Evolutionary conservation across 2,797 vertebrate species (phyloP), one percentile per base, ranked within the genome.

Genomic region (Argentina silus): DNA sequence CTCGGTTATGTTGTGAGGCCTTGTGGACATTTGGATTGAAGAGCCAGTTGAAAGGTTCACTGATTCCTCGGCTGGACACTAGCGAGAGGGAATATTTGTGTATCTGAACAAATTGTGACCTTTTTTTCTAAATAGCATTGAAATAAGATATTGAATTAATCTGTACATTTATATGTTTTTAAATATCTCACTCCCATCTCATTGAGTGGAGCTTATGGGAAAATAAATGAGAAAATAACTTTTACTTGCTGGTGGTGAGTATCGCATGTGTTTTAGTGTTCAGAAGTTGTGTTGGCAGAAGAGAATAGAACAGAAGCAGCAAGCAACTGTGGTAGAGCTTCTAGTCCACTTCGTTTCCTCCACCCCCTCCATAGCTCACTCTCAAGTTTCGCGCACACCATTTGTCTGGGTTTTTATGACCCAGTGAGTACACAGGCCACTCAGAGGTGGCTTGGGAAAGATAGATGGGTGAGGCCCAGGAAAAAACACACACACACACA

Each of bases 361-460:
- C 56, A 36, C 65, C 70, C 74, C 81, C 72, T 78, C 47, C 17
- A 60, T 76, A 64, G 63, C 69, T 82, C 74, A 50, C 78, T 76
- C 75, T 80, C 68, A 78, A 67, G 67, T 75, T 69, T 78, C 56
- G 2, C 47, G 19, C 69, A 51, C 65, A 64, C 64, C 77, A 84
- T 86, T 82, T 87, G 76, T 77, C 78, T 74, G 10, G 3, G 23
- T 19, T 72, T 85, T 83, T 86, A 81, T 77, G 63, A 77, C 81
- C 69, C 47, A 15, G 23, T 69, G 53, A 69, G 77, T 56, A 71
- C 78, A 66, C 15, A 23, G 76, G 72, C 62, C 78, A 57, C 61
- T 76, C 72, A 67, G 48, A 21, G 62, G 70, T 71, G 67, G 56
- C 75, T 81, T 72, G 73, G 77, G 74, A 50, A 57, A 67, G 69